These are phyloP conservation scores for Cepaea hortensis DNA, from an alignment of 2,888 invertebrate genomes.

Conservation along the genomic window DNA sequence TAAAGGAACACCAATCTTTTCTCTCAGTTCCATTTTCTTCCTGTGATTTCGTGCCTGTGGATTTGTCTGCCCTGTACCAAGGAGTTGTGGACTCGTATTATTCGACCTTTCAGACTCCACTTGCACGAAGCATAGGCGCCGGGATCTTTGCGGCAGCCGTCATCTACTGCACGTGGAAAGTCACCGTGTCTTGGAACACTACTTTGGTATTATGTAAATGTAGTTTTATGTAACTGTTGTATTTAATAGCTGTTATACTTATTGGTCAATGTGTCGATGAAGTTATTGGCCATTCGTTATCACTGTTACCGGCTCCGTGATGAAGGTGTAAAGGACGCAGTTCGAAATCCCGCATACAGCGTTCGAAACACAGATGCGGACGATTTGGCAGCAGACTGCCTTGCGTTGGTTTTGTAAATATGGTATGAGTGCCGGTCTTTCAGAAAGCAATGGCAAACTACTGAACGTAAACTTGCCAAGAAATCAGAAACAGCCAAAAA, in stretches of 20 bases:
- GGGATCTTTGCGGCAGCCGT: slow-evolving; percentile 26
- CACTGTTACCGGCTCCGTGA: neutral
- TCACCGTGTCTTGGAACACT: slow-evolving; percentile 9
- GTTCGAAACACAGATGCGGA: no score
- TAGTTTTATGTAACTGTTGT: neutral
- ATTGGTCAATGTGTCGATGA: neutral
- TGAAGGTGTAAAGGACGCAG: no score
- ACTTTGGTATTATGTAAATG: slow-evolving; percentile 9
- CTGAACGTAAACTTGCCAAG: no score
- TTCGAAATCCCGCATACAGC: no score
- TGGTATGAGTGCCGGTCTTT: no score
- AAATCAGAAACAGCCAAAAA: no score
- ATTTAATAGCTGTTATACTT: neutral
- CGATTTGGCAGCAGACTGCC: no score
- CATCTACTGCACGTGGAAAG: slow-evolving; percentile 24
- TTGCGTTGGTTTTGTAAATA: no score
- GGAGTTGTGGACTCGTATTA: neutral
- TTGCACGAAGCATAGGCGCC: neutral
- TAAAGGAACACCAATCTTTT: slow-evolving; percentile 8
- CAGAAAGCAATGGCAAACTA: no score
- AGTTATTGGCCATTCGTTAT: neutral
- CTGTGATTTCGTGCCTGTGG: neutral
- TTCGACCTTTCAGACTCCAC: neutral
- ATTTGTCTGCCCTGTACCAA: neutral
- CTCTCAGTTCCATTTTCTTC: neutral